These are phyloP conservation scores for Brachionus rotundiformis DNA, from an alignment of 1,140 invertebrate genomes.

Conservation along the genomic window DNA sequence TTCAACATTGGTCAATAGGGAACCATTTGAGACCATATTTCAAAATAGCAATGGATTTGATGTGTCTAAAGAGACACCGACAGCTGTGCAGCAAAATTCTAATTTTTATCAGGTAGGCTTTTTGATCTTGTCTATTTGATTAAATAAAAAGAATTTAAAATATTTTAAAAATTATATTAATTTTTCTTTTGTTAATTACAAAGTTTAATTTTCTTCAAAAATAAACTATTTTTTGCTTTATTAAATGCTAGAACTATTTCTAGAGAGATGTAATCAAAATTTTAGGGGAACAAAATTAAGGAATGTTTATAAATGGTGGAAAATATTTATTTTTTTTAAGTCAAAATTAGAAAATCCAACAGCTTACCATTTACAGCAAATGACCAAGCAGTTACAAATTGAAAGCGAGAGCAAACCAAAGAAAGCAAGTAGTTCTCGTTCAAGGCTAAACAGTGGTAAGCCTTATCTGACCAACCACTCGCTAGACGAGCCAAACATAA, in stretches of 20 bases:
- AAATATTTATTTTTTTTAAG: slow-evolving; percentile 57
- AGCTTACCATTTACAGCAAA: slow-evolving; percentile 84
- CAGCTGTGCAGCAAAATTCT: background rate
- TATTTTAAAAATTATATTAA: too few species aligned
- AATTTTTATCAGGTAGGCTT: slow-evolving; percentile 73
- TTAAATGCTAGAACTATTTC: too few species aligned
- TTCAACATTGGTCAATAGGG: background rate
- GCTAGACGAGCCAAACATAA: slow-evolving; percentile 51
- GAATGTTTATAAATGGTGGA: too few species aligned
- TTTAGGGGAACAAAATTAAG: too few species aligned
- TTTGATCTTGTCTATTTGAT: too few species aligned
- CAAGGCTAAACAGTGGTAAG: slow-evolving; percentile 60
- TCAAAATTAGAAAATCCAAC: slow-evolving; percentile 85
- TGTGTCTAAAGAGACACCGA: background rate
- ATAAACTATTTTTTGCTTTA: too few species aligned
- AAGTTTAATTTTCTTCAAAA: too few species aligned
- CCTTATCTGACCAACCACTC: slow-evolving; percentile 21
- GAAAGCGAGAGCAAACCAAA: background rate
- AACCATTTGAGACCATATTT: background rate
- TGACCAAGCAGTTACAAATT: slow-evolving; percentile 65
- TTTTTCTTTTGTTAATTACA: too few species aligned
- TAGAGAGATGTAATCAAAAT: too few species aligned
- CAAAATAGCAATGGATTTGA: background rate
- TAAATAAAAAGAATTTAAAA: background rate
- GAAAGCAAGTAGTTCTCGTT: slow-evolving; percentile 61